A percentile compares a stretch with the other conserved stretches of the same genome.
phyloP scores from a whole-genome alignment of 2,113 vertebrate genomes.

The Syngnathus floridae region DNA sequence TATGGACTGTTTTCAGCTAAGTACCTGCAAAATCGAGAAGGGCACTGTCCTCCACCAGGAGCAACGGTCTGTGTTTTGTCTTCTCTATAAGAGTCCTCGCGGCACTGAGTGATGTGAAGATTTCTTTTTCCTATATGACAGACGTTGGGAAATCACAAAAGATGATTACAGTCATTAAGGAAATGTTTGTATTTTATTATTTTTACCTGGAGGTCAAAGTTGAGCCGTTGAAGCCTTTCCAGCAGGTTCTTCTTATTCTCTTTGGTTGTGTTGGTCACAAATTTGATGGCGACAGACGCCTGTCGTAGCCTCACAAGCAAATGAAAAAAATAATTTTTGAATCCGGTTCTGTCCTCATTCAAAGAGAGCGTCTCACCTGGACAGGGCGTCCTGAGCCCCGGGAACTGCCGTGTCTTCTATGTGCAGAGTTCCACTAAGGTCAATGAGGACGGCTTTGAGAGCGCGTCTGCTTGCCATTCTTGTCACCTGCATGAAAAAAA shows the following conservation, averaged over 20 bases:
- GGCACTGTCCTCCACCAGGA: constrained; percentile 84
- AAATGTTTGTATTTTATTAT: not conserved
- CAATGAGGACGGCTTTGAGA: constrained; percentile 89
- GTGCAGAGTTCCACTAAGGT: constrained; percentile 93
- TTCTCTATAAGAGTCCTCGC: constrained; percentile 85
- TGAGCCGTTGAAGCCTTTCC: constrained; percentile 74
- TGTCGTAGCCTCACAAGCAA: constrained; percentile 72
- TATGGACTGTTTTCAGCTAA: not conserved
- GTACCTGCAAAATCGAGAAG: constrained; percentile 87
- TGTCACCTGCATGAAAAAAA: constrained; percentile 19
- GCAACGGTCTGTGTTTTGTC: constrained; percentile 78
- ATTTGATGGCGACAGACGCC: constrained; percentile 75
- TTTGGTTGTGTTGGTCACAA: constrained; percentile 96
- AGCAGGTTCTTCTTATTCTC: constrained; percentile 84
- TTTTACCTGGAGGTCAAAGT: constrained; percentile 80
- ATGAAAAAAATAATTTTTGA: not conserved
- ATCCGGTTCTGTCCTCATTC: not conserved
- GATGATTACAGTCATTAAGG: too few species aligned
- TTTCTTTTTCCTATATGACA: constrained; percentile 75
- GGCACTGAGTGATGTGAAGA: constrained; percentile 92
- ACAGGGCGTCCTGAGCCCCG: constrained; percentile 87
- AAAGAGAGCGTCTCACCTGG: constrained; percentile 68
- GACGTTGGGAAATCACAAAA: not conserved
- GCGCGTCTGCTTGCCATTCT: constrained; percentile 77
- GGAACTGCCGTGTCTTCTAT: constrained; percentile 87